These are phyloP conservation scores for Smutsia temminckii DNA, from an alignment of 2,797 vertebrate genomes.

Conservation along the genomic window DNA sequence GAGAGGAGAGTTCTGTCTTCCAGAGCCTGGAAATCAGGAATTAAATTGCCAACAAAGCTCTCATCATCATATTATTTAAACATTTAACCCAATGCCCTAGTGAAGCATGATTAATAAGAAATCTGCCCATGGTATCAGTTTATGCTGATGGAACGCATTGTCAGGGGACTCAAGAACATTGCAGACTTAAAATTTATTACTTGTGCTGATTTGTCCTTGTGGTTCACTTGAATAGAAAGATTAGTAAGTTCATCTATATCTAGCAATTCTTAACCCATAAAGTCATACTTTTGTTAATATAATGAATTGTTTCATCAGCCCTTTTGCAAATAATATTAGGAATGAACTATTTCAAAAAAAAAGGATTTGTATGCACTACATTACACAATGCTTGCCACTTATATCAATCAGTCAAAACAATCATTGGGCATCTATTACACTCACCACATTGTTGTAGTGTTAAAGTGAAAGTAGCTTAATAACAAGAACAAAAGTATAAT, in stretches of 20 bases:
- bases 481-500: not conserved
- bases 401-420: not conserved
- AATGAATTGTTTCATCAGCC: not conserved
- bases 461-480: not conserved
- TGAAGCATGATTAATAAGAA: conserved; percentile 71
- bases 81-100: conserved; percentile 60
- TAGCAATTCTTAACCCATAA: not conserved
- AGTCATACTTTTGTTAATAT: not conserved
- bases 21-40: conserved; percentile 55
- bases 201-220: conserved; percentile 4
- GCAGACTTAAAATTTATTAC: conserved; percentile 45
- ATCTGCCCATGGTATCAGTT: not conserved
- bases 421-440: not conserved
- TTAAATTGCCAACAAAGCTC: conserved; percentile 63
- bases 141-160: not conserved
- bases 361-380: not conserved
- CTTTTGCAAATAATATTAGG: not conserved
- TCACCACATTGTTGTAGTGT: not conserved
- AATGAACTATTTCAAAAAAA: not conserved
- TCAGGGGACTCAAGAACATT: not conserved
- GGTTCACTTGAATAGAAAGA: conserved; percentile 25
- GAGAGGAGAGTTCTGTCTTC: not conserved
- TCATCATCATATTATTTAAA: conserved; percentile 71
- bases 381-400: not conserved
- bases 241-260: not conserved